Conservation (phyloP, 2,888 invertebrate genomes). For the Carterocephalus palaemon region DNA sequence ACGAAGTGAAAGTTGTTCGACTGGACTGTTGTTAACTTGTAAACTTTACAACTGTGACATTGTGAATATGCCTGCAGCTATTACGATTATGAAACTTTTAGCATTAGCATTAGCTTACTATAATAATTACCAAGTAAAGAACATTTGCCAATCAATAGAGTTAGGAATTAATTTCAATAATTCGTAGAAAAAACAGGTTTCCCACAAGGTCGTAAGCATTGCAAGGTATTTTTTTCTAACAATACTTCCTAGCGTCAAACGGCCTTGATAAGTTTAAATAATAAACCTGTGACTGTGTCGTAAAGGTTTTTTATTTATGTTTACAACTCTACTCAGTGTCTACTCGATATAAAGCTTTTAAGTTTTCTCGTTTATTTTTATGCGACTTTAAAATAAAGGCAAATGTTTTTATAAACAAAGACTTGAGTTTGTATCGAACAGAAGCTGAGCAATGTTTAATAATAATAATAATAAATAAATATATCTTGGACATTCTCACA, state of each 20-base stretch:
- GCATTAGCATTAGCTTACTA: not conserved
- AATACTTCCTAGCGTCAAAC: slow-evolving; percentile 10
- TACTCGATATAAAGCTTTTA: too few species aligned
- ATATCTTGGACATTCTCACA: too few species aligned
- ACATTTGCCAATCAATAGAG: not conserved
- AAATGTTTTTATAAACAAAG: too few species aligned
- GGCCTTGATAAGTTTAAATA: slow-evolving; percentile 16
- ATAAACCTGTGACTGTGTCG: too few species aligned
- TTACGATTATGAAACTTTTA: not conserved
- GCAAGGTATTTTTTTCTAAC: slow-evolving; percentile 9
- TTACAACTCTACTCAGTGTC: too few species aligned
- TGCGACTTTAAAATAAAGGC: too few species aligned
- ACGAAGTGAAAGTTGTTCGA: slow-evolving; percentile 55
- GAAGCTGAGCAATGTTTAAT: too few species aligned
- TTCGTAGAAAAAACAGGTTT: slow-evolving; percentile 10
- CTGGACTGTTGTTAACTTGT: not conserved
- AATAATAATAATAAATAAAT: too few species aligned
- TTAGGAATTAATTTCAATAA: not conserved
- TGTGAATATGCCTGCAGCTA: too few species aligned
- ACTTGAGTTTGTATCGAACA: too few species aligned
- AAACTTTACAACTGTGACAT: not conserved
- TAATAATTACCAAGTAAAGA: not conserved
- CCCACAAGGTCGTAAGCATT: slow-evolving; percentile 2
- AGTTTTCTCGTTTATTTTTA: too few species aligned
- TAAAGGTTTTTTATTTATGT: too few species aligned